phyloP scores from a whole-genome alignment of 2,797 vertebrate genomes.

The Sebastiscus tertius region DNA sequence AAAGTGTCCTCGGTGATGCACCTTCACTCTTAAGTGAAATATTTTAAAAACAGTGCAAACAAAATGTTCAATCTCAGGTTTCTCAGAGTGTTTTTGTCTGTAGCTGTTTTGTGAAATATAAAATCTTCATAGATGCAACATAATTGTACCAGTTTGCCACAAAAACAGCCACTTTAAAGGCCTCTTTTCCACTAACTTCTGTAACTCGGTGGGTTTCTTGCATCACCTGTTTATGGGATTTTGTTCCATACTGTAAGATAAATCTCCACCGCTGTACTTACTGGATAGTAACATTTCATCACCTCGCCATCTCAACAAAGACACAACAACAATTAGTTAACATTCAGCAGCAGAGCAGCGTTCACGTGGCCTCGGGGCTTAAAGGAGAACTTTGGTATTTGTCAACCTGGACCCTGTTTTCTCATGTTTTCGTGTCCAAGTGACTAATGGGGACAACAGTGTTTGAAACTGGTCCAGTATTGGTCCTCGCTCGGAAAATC shows the following conservation, averaged over 20 bases:
- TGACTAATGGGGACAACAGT: no score
- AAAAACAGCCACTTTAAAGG: neutral
- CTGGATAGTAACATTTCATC: neutral
- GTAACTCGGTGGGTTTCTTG: constrained; percentile 2
- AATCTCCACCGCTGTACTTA: neutral
- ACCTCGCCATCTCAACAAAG: neutral
- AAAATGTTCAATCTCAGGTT: neutral
- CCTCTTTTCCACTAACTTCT: neutral
- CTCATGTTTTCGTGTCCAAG: no score
- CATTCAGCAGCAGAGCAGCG: neutral
- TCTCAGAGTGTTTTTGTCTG: neutral
- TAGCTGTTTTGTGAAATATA: neutral
- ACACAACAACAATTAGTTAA: constrained; percentile 9
- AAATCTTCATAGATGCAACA: neutral
- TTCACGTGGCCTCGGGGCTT: neutral
- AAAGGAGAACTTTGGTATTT: neutral
- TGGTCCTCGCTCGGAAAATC: no score
- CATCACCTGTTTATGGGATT: constrained; percentile 20
- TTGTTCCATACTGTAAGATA: neutral
- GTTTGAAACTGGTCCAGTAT: no score
- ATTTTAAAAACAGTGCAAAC: neutral
- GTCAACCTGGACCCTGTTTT: no score
- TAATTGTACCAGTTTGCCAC: neutral
- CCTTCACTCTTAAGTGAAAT: neutral
- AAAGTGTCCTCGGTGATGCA: no score